Evolutionary conservation across 30 jellyfish, hydroid and myxozoan species (phyloP).

Genomic region (Aurelia aurita complex sp. Pacific): DNA sequence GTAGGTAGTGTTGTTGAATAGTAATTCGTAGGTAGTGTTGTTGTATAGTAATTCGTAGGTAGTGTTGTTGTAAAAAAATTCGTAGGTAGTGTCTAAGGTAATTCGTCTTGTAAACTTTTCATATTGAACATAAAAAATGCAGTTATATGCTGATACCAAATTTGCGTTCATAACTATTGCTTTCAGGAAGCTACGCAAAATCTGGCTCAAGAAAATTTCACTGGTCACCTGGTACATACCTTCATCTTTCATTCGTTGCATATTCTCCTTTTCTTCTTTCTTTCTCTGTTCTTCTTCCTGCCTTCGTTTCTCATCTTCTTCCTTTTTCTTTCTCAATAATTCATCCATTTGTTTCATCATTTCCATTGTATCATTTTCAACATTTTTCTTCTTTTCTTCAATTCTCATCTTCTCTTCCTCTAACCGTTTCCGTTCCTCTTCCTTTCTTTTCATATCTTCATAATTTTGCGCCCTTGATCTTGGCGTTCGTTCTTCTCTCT

Average conservation of each 20-base stretch:
- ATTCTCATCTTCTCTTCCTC: conserved; percentile 49
- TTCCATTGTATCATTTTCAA: conserved; percentile 48
- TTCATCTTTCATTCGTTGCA: conserved; percentile 47
- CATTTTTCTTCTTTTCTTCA: conserved; percentile 65
- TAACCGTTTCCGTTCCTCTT: conserved; percentile 24
- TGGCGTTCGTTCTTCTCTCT: background rate
- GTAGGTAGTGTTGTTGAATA: no score
- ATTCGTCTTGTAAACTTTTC: no score
- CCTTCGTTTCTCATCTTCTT: conserved; percentile 59
- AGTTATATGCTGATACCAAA: no score
- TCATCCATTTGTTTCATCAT: conserved; percentile 82
- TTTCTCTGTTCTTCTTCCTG: conserved; percentile 65
- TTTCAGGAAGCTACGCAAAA: no score
- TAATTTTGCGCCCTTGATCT: conserved; percentile 13
- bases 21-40: no score
- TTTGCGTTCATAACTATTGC: no score
- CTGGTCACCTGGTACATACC: conserved; percentile 6
- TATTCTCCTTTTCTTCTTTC: conserved; percentile 42
- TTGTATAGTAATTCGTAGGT: no score
- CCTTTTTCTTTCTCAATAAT: conserved; percentile 58
- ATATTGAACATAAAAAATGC: no score
- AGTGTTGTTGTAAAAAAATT: no score
- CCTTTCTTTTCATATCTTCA: conserved; percentile 23
- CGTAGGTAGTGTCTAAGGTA: no score
- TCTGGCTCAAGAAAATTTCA: no score